Evolutionary conservation across 2,888 invertebrate genomes (phyloP).

Genomic region (Chorisops tibialis): DNA sequence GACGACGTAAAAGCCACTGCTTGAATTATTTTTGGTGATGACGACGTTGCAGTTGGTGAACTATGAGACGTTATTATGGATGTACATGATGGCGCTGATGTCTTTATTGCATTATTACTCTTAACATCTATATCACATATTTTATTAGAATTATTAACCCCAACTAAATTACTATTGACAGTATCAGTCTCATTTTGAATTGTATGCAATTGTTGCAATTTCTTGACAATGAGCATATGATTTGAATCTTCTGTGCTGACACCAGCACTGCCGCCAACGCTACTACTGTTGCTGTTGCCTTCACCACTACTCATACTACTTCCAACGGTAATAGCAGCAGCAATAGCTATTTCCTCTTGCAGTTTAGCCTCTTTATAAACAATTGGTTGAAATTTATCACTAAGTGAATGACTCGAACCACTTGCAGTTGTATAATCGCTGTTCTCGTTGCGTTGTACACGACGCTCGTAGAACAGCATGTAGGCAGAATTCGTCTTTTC

Average conservation of each 20-base stretch:
- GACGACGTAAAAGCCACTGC: not conserved
- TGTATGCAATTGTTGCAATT: slow-evolving; percentile 15
- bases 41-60: slow-evolving; percentile 10
- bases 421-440: slow-evolving; percentile 36
- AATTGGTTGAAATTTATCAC: not conserved
- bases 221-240: slow-evolving; percentile 12
- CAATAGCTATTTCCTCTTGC: slow-evolving; percentile 1
- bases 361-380: slow-evolving; percentile 8
- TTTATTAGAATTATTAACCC: slow-evolving; percentile 36
- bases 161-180: slow-evolving; percentile 28
- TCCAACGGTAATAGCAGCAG: not conserved
- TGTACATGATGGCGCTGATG: slow-evolving; percentile 7
- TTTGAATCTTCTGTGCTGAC: not conserved
- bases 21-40: not conserved
- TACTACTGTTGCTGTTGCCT: slow-evolving; percentile 3
- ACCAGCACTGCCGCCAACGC: not conserved
- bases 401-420: slow-evolving; percentile 22
- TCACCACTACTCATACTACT: not conserved
- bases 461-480: slow-evolving; percentile 93
- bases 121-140: slow-evolving; percentile 49
- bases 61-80: not conserved
- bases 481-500: slow-evolving; percentile 97
- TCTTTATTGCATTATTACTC: slow-evolving; percentile 32
- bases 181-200: slow-evolving; percentile 35
- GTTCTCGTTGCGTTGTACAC: slow-evolving; percentile 44